Conservation (phyloP, 2,113 vertebrate genomes). For the Odocoileus virginianus region DNA sequence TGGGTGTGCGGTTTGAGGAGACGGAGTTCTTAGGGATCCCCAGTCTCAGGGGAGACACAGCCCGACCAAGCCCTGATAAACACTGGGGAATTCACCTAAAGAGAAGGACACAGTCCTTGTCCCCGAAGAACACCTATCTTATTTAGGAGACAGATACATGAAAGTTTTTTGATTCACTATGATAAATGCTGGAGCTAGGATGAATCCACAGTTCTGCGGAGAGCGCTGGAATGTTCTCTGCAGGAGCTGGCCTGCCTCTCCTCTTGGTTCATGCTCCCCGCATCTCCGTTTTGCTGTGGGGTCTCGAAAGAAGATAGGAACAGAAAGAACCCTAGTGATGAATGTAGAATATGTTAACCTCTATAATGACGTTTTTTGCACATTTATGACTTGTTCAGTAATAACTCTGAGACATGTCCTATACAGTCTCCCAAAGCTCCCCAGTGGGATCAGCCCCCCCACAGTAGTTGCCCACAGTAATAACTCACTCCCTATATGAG, state of each 20-base stretch:
- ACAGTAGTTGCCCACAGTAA: neutral
- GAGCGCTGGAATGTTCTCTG: neutral
- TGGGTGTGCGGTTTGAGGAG: neutral
- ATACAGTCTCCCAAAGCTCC: neutral
- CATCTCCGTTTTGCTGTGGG: neutral
- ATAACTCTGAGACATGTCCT: neutral
- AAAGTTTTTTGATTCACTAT: neutral
- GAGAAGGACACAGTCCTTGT: neutral
- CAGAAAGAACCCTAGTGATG: neutral
- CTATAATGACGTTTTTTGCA: neutral
- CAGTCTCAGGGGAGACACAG: neutral
- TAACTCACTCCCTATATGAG: neutral
- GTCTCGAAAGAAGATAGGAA: neutral
- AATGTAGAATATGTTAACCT: neutral
- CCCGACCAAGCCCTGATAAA: neutral
- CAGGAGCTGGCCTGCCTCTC: neutral
- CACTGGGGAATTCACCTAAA: neutral
- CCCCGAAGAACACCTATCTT: neutral
- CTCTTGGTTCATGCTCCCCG: fast-evolving
- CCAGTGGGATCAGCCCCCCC: neutral
- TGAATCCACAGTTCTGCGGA: neutral
- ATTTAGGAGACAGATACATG: neutral
- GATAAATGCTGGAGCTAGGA: neutral
- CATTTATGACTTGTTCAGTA: neutral
- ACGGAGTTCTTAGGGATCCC: neutral